A percentile compares a stretch with the other conserved stretches of the same genome.
phyloP scores from a whole-genome alignment of 2,797 vertebrate species.

The Melanotaenia pygmaea region DNA sequence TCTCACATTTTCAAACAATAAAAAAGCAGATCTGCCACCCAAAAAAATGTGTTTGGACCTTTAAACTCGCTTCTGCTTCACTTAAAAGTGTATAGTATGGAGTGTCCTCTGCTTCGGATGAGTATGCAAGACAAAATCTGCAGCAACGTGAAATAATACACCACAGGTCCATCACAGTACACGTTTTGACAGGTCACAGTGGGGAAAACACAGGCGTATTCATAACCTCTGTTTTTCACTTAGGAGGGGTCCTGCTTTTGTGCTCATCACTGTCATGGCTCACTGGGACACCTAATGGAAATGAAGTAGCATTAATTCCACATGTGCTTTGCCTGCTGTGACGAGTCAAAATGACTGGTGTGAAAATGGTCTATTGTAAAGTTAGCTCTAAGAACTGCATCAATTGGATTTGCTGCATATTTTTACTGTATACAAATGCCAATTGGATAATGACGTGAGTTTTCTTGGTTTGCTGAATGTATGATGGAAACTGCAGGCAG shows the following conservation, averaged over 20 bases:
- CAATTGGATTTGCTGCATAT: slow-evolving; percentile 33
- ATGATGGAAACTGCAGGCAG: not conserved
- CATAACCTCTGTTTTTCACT: slow-evolving; percentile 16
- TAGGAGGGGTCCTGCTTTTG: slow-evolving; percentile 6
- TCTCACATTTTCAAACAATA: too few relatives aligned
- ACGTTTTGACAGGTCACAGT: slow-evolving; percentile 17
- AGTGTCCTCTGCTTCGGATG: not conserved
- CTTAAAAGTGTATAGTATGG: not conserved
- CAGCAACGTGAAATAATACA: slow-evolving; percentile 1
- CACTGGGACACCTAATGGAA: slow-evolving; percentile 15
- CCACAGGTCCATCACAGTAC: not conserved
- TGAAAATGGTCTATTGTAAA: slow-evolving; percentile 27
- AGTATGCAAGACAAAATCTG: not conserved
- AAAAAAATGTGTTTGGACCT: not conserved
- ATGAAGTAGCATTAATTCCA: slow-evolving; percentile 16
- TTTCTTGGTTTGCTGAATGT: not conserved
- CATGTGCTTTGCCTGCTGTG: slow-evolving; percentile 15
- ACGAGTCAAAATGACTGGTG: slow-evolving; percentile 20
- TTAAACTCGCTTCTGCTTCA: not conserved
- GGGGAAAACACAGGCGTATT: slow-evolving; percentile 7
- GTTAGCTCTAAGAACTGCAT: slow-evolving; percentile 7
- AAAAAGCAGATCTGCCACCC: not conserved
- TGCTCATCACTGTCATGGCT: slow-evolving; percentile 10
- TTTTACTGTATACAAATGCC: slow-evolving; percentile 15
- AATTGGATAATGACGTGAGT: slow-evolving; percentile 3